Base-by-base conservation (phyloP, 2,797 vertebrate genomes). In the Trachops cirrhosus region DNA sequence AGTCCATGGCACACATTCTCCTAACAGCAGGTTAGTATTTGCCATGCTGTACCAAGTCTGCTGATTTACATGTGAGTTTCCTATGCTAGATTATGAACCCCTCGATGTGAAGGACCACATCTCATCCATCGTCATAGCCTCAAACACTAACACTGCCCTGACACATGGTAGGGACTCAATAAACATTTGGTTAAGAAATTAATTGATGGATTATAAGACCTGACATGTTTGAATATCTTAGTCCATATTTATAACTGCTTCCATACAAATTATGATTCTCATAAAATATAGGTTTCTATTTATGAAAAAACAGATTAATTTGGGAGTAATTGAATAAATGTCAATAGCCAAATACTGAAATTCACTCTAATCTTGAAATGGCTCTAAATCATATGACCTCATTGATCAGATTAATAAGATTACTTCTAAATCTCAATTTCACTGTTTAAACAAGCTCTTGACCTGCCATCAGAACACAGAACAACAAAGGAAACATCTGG, bases 401-500 rank as follows among this genome's bases (percentile, higher is more conserved):
- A 85, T 54, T 93, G 78, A 95, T 90, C 57, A 93, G 48, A 80
- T 85, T 95, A 95, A 94, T 86, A 86, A 85, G 34, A 95, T 70
- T 82, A 89, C 85, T 93, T 89, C 82, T 88, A 64, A 89, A 90
- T 83, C 57, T 95, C 67, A 64, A 29, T 91, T 93, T 95, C 74
- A 62, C 34, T 74, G 9, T 95, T 94, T 86, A 92, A 95, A 96
- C 50, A 83, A 15, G 22, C 71, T 90, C 70, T 95, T 94, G 80
- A 86, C 77, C 83, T 93, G 80, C 70, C 75, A 75, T 52, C 1
- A 0, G 64, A 95, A 78, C 59, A 86, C 26, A 87, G 96, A 95
- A 97, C 93, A 97, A 97, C 90, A 98, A 98, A 98, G 96, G 95
- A 98, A 98, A 97, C 98, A 98, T 97, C 97, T 98, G 98, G 96